Conservation (phyloP, 1,140 invertebrate species). For the Drosophila ficusphila region DNA sequence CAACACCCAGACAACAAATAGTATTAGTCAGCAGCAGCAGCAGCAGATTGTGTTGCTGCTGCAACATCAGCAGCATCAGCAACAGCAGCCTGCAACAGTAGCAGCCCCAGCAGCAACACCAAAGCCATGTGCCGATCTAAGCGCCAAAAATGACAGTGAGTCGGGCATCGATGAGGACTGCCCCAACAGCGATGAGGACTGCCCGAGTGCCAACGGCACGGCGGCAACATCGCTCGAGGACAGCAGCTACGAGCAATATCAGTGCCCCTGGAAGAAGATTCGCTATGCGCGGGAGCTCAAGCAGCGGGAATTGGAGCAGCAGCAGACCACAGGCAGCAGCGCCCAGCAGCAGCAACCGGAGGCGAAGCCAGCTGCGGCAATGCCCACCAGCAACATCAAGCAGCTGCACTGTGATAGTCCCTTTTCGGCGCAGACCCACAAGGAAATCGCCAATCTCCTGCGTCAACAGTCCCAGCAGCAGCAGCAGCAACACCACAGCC, state of each 20-base stretch:
- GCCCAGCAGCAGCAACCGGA: constrained; percentile 18
- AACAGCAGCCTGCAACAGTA: constrained; percentile 31
- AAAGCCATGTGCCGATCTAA: constrained; percentile 68
- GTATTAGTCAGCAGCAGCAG: constrained; percentile 79
- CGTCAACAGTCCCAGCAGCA: constrained; percentile 70
- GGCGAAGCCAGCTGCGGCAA: constrained; percentile 34
- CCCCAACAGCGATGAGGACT: constrained; percentile 65
- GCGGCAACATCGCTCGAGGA: constrained; percentile 18
- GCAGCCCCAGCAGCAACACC: constrained; percentile 47
- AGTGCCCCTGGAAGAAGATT: constrained; percentile 84
- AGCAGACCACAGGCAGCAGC: constrained; percentile 22
- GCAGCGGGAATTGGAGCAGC: constrained; percentile 70
- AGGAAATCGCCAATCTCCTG: constrained; percentile 77
- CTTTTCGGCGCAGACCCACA: constrained; percentile 79
- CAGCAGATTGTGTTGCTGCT: constrained; percentile 71
- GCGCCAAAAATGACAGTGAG: constrained; percentile 74
- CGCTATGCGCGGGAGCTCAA: constrained; percentile 80
- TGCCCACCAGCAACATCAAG: constrained; percentile 60
- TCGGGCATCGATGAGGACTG: constrained; percentile 77
- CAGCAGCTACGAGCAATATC: constrained; percentile 74
- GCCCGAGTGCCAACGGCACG: constrained; percentile 2
- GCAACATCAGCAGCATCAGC: constrained; percentile 48
- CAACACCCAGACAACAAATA: constrained; percentile 70
- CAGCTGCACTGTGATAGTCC: constrained; percentile 75
- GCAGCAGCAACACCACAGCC: constrained; percentile 39